Conservation (phyloP, 92 coral and sea anemone genomes). For the Scolanthus callimorphus region DNA sequence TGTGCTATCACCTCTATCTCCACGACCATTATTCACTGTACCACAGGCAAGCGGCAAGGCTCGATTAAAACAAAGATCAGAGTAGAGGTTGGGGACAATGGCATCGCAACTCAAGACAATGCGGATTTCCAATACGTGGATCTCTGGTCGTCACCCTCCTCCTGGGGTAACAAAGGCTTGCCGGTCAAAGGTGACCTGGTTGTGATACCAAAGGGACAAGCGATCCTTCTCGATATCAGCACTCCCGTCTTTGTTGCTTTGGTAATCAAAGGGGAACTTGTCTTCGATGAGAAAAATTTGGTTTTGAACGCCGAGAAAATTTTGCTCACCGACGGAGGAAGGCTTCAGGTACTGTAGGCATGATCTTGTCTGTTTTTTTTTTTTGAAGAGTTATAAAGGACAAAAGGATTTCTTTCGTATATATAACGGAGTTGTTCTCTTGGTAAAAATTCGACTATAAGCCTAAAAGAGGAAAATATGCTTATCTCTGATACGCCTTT, state of each 20-base stretch:
- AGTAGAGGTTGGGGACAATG: constrained; percentile 67
- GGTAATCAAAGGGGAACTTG: constrained; percentile 74
- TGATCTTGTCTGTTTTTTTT: too few species aligned
- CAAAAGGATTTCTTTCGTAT: too few species aligned
- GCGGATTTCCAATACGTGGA: constrained; percentile 85
- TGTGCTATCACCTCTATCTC: constrained; percentile 60
- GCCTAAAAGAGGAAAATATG: too few species aligned
- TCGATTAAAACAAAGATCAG: constrained; percentile 55
- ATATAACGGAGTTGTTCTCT: too few species aligned
- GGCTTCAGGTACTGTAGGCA: constrained; percentile 38
- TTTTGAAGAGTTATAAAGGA: too few species aligned
- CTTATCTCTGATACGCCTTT: too few species aligned
- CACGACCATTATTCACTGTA: constrained; percentile 60
- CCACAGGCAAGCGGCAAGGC: constrained; percentile 71
- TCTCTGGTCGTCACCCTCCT: constrained; percentile 81
- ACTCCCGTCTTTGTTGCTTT: constrained; percentile 64
- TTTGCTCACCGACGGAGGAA: constrained; percentile 79
- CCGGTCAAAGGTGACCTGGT: constrained; percentile 81
- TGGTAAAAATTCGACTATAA: too few species aligned
- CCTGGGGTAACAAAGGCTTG: constrained; percentile 80
- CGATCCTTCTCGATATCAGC: constrained; percentile 69
- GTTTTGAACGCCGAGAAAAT: constrained; percentile 77
- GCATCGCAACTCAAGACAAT: constrained; percentile 67
- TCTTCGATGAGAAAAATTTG: constrained; percentile 85
- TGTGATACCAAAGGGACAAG: constrained; percentile 64